Evolutionary conservation across 1,140 invertebrate genomes (phyloP).

Genomic region (Drosophila oshimai): DNA sequence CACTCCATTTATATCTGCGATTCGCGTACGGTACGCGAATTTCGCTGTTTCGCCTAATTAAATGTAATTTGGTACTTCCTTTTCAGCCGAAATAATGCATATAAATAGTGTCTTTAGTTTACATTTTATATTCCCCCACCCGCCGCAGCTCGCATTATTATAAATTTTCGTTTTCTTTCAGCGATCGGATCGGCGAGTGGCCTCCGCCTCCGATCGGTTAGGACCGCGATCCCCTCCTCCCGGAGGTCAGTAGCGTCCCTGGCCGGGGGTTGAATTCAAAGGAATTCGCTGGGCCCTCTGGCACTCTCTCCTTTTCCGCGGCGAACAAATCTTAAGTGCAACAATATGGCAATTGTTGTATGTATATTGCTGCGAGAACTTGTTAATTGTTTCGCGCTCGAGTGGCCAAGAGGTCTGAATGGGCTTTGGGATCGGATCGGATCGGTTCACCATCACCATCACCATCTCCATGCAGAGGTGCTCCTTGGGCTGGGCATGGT

Average conservation of each 20-base stretch:
- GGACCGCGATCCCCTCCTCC: background rate
- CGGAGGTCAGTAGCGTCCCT: slow-evolving; percentile 23
- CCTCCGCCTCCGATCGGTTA: slow-evolving; percentile 39
- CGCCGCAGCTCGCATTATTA: slow-evolving; percentile 55
- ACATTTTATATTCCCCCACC: slow-evolving; percentile 61
- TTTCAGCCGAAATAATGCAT: slow-evolving; percentile 81
- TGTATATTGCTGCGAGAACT: slow-evolving; percentile 43
- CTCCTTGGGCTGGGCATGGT: too few species aligned
- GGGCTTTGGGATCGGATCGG: slow-evolving; percentile 9
- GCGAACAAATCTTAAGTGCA: slow-evolving; percentile 38
- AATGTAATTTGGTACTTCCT: slow-evolving; percentile 82
- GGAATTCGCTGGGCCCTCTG: slow-evolving; percentile 52
- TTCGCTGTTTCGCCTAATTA: slow-evolving; percentile 77
- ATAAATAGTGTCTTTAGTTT: slow-evolving; percentile 80
- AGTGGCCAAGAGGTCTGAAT: slow-evolving; percentile 44
- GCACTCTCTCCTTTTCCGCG: slow-evolving; percentile 21
- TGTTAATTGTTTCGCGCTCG: slow-evolving; percentile 78
- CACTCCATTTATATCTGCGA: slow-evolving; percentile 37
- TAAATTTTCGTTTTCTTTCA: slow-evolving; percentile 77
- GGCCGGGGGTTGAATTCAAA: slow-evolving; percentile 44
- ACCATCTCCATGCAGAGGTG: slow-evolving; percentile 11
- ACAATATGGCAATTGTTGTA: slow-evolving; percentile 60
- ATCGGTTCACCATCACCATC: too few species aligned
- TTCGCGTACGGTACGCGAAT: slow-evolving; percentile 73
- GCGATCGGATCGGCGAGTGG: slow-evolving; percentile 41